Evolutionary conservation across 2,113 vertebrate species (phyloP), one percentile per base, ranked within the genome.

Genomic region (Ptilorrhoa leucosticta): DNA sequence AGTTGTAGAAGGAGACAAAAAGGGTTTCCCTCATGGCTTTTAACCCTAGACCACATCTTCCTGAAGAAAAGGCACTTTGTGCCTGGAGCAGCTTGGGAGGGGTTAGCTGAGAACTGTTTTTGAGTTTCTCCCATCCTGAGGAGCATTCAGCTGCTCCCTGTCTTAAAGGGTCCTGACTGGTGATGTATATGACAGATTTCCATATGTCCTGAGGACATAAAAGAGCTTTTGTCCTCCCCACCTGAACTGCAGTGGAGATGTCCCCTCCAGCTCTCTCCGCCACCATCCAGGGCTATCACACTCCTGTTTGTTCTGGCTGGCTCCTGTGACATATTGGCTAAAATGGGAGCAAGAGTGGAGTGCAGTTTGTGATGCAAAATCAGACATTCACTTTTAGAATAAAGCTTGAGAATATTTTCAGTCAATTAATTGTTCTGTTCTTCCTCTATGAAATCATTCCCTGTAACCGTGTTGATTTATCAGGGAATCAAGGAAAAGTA

Each of bases 151-250:
- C 47, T 50, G 18, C 31, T 58, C 23, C 13, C 16, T 66, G 47
- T 27, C 24, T 16, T 19, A 12, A 57, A 39, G 24, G 10, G 3
- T 75, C 13, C 47, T 37, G 51, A 70, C 47, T 33, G 30, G 39
- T 30, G 35, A 18, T 1, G 0, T 5, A 0, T 3, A 28, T 37
- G 51, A 35, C 42, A 42, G 44, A 40, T n/a, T 31, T n/a, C 53
- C 7, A 0, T 2, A 1, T 9, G 45, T 75, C 47, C 57, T 10
- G 27, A 54, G 78, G 57, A 19, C 16, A 8, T 3, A 6, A 13
- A 61, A n/a, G 9, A 16, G 51, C 9, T 35, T 61, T 33, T 65
- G 72, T 70, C 28, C n/a, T 78, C 48, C 27, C n/a, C 24, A 13
- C 16, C 63, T 42, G 56, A 10, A 0, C n/a, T 28, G 77, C 30